Evolutionary conservation across 2,113 vertebrate species (phyloP), one percentile per base, ranked within the genome.

Genomic region (Acrocephalus kingi): DNA sequence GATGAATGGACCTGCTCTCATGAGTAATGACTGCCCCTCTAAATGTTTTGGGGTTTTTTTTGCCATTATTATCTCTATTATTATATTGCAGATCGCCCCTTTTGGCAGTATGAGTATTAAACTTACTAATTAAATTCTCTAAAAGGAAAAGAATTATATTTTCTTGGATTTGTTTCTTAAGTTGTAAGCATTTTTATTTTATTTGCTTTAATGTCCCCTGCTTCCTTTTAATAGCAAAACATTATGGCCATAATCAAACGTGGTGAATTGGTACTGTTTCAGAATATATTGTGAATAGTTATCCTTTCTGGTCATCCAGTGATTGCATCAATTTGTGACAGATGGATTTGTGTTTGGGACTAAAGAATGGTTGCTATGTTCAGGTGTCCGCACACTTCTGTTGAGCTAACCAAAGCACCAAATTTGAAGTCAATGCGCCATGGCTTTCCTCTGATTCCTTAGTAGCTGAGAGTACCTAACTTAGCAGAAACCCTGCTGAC

Each of bases 171-270:
- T 46, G 4, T 76, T 90, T 83, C 52, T 41, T 55, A 58, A 66
- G 11, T 11, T 56, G 6, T 62, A 28, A 61, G 3, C 6, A 35
- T 82, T 81, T 87, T 81, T 59, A 49, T 64, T 64, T 73, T 51
- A 39, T 5, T 15, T 67, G 9, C 0, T 33, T 39, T 61, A n/a
- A n/a, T 46, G 27, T 1, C 0, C 4, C 4, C 15, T 13, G 5
- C 3, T 27, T 13, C 22, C 10, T 37, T 69, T 74, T 64, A 67
- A 48, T 45, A 58, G 30, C 10, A 64, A 49, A 33, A 68, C 6
- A 6, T 45, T 67, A 39, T 55, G 30, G 23, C 49, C 52, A 49
- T 67, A 71, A 67, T 63, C n/a, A 41, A 49, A 56, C 22, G 15
- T 23, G 13, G 23, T 73, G 31, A 84, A 67, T 58, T 48, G 45